Base-by-base conservation (phyloP, 53 echinoderm and acorn worm species). In the Paracentrotus lividus region DNA sequence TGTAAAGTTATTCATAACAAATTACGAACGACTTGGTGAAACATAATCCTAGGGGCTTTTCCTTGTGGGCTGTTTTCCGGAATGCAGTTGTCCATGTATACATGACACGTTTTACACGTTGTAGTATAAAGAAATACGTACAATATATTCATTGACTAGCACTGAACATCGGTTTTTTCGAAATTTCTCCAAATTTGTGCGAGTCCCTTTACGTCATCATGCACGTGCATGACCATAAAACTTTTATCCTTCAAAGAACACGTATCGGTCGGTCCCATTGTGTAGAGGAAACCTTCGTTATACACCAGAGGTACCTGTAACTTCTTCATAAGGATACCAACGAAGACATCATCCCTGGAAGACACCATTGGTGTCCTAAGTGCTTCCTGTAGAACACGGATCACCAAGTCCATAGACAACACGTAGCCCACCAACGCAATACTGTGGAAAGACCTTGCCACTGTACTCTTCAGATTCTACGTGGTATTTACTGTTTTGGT, bases 391-490 rank as follows among this genome's bases (percentile, higher is more conserved):
- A 75, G 54, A 18, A 53, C 54, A 5, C 12, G 53, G 8, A 16
- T 20, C 18, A 91, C 52, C 13, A 91, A 77, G 27, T 91, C 91
- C 36, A 75, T 34, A 21, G 91, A 91, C 2, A 91, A 55, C 21
- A 91, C 76, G 47, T 91, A 91, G 75, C 18, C 91, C 76, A 20
- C 91, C 91, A 5, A 91, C 91, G 56, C 91, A 91, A 55, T 75
- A 91, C 27, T 33, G 49, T 0, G 91, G 91, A n/a, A 91, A 91
- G 40, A 47, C 34, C 52, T 15, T 91, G 55, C 75, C 91, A 38
- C 32, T 52, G 56, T 91, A 91, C 9, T 69, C 76, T 20, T 49
- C 51, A 18, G 52, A 52, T 21, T 51, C 29, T 23, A 91, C 91
- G 38, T 54, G 51, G 38, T 51, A 52, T 18, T 32, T 31, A 9